These are phyloP conservation scores for Rhopalosiphum padi DNA, from an alignment of 1,140 invertebrate genomes.

Conservation along the genomic window DNA sequence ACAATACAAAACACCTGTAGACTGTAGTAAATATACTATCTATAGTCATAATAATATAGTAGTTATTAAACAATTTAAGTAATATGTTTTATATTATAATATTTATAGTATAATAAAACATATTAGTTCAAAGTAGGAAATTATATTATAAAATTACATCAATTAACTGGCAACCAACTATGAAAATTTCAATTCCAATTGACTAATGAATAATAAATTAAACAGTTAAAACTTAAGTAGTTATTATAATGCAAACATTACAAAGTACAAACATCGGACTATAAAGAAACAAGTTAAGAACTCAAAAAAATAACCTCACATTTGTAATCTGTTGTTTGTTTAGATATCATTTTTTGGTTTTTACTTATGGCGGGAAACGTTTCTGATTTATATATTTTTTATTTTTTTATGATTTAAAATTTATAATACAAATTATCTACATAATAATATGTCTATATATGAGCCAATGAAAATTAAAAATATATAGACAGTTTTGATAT, in stretches of 20 bases:
- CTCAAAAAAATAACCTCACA: not conserved
- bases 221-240: not conserved
- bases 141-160: not conserved
- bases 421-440: not conserved
- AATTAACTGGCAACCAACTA: not conserved
- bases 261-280: not conserved
- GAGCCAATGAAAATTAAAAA: not conserved
- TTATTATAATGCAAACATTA: not conserved
- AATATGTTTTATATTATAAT: not conserved
- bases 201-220: not conserved
- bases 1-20: not conserved
- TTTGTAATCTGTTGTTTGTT: not conserved
- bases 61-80: not conserved
- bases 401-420: not conserved
- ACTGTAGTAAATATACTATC: not conserved
- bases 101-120: not conserved
- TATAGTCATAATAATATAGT: not conserved
- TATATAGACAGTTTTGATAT: too few species aligned
- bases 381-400: not conserved
- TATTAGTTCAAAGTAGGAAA: not conserved
- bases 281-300: not conserved
- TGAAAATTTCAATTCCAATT: not conserved
- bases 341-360: conserved; percentile 13
- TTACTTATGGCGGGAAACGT: not conserved
- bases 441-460: not conserved